A percentile compares a stretch with the other conserved stretches of the same genome.
Evolutionary conservation across 2,113 vertebrate species (phyloP).

Genomic region (Dendropsophus ebraccatus): DNA sequence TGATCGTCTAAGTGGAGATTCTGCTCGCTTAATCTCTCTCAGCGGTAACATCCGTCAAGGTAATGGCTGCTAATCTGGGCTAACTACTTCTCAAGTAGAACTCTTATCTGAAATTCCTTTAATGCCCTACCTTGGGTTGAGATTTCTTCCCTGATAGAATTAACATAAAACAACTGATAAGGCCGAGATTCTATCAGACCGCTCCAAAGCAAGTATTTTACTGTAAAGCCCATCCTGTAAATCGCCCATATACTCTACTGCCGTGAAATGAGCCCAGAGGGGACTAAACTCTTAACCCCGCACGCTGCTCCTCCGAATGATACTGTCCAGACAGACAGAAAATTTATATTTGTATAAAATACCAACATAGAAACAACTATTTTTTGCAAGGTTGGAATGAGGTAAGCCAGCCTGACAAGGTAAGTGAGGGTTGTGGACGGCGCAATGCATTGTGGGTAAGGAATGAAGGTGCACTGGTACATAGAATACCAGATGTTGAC

Average conservation of each 20-base stretch:
- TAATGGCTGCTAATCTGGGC: slow-evolving; percentile 15
- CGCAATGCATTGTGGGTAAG: slow-evolving; percentile 30
- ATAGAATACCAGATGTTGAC: slow-evolving; percentile 54
- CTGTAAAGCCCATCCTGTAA: neutral
- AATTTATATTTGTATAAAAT: slow-evolving; percentile 43
- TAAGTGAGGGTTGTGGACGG: neutral
- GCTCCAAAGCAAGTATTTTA: neutral
- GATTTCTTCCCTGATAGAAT: neutral
- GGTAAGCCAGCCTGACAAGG: slow-evolving; percentile 21
- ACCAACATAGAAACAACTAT: slow-evolving; percentile 18
- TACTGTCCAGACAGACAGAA: slow-evolving; percentile 35
- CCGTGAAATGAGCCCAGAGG: neutral
- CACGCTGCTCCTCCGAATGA: slow-evolving; percentile 17
- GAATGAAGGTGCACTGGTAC: slow-evolving; percentile 54
- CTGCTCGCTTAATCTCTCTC: neutral
- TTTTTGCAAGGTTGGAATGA: slow-evolving; percentile 45
- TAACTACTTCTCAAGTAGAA: slow-evolving; percentile 3
- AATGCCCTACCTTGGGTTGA: neutral
- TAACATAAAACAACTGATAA: slow-evolving; percentile 5
- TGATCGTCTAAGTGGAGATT: neutral
- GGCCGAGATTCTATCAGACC: neutral
- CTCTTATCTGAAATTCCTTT: neutral
- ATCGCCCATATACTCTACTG: neutral
- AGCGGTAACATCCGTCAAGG: neutral
- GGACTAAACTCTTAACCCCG: slow-evolving; percentile 1